Base-by-base conservation (phyloP, 1,140 invertebrate species). In the Chlorops oryzae region DNA sequence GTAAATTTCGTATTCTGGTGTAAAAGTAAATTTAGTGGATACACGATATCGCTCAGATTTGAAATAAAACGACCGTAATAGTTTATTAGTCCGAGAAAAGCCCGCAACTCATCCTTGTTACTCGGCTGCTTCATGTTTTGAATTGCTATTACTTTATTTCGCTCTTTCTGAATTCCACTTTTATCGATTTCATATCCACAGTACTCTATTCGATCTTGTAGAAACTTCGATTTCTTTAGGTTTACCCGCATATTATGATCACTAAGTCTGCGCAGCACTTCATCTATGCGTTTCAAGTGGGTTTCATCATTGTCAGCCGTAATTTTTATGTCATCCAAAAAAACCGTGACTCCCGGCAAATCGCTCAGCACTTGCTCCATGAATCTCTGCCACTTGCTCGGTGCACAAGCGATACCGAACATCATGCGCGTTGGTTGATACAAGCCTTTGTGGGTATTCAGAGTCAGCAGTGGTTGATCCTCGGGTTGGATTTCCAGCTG, bases 181-280 rank as follows among this genome's bases (percentile, higher is more conserved):
- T 40, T 40, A 47, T 65, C 55, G 32, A 72, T 62, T 4, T 51
- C 38, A 43, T 67, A 63, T 4, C 62, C 61, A 34, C 62, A 56
- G 23, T 69, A 65, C 45, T 61, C 54, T 20, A 63, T 54, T 43
- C 40, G n/a, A n/a, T n/a, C n/a, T n/a, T n/a, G n/a, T n/a, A 62
- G 54, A 54, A 60, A 54, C 32, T 57, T 25, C 13, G 56, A 50
- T 46, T 51, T 54, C 17, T 47, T 28, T 28, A 49, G 37, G 53
- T 59, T 59, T 10, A 63, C 52, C n/a, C 54, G 44, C 20, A 63
- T 48, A 41, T 60, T 59, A 38, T 52, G 54, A 35, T 62, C 27
- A 27, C 20, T 21, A 61, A n/a, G n/a, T n/a, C n/a, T n/a, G n/a
- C n/a, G n/a, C n/a, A n/a, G n/a, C n/a, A n/a, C n/a, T n/a, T n/a